phyloP scores from a whole-genome alignment of 2,113 vertebrate genomes.

The Pterocles burchelli region DNA sequence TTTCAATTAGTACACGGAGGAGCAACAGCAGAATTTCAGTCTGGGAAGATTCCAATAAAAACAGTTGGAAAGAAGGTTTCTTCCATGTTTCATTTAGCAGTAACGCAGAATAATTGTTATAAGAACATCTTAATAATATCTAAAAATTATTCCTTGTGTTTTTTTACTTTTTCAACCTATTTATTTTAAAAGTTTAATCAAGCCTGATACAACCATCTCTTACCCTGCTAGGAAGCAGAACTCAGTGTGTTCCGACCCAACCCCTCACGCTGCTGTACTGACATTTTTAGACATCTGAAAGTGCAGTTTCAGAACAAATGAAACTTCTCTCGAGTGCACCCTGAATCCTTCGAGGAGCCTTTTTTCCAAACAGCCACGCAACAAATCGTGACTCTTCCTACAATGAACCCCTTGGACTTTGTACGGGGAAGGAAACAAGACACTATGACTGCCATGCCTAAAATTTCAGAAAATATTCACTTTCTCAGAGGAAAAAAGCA shows the following conservation, averaged over 20 bases:
- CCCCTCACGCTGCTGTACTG: rapidly evolving
- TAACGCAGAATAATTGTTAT: background rate
- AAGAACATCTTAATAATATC: background rate
- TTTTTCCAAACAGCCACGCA: background rate
- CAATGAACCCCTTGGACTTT: rapidly evolving
- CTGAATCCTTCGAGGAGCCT: background rate
- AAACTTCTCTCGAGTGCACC: rapidly evolving
- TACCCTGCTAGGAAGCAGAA: background rate
- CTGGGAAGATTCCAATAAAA: background rate
- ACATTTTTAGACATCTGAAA: background rate
- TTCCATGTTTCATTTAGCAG: background rate
- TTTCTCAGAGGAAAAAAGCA: background rate
- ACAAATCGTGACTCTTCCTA: background rate
- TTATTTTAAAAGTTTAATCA: background rate
- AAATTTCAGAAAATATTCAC: background rate
- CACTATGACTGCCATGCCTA: background rate
- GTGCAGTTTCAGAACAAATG: background rate
- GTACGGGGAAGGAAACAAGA: background rate
- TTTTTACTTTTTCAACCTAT: background rate
- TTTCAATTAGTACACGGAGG: background rate
- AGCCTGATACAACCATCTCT: background rate
- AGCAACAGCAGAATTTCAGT: background rate
- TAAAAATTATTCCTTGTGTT: background rate
- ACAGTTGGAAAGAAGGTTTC: background rate
- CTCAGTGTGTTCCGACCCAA: background rate